Percentiles rank a stretch among this genome's conserved stretches.
These are phyloP conservation scores for Drosophila subquinaria DNA, from an alignment of 2,888 invertebrate genomes.

Conservation along the genomic window DNA sequence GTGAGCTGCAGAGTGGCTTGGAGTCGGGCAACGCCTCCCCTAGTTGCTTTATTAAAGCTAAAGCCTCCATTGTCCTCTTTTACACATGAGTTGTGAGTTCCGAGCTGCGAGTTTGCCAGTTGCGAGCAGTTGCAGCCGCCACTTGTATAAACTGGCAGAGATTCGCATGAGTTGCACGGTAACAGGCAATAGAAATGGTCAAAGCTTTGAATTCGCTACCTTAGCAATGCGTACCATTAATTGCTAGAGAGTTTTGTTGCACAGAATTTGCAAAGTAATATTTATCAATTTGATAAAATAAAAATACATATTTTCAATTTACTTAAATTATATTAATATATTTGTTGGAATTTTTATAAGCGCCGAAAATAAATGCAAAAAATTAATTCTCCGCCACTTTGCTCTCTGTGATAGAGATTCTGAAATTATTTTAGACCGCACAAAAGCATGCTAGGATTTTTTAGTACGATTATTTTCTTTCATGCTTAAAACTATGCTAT, in stretches of 20 bases:
- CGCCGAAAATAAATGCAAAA: no score
- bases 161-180: slow-evolving; percentile 54
- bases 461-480: background rate
- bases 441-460: slow-evolving; percentile 10
- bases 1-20: slow-evolving; percentile 11
- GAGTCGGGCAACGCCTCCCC: slow-evolving; percentile 31
- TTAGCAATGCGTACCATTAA: background rate
- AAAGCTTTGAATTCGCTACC: slow-evolving; percentile 48
- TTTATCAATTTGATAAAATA: no score
- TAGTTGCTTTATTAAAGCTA: slow-evolving; percentile 80
- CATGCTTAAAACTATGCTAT: background rate
- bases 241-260: background rate
- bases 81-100: slow-evolving; percentile 64
- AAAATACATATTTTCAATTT: no score
- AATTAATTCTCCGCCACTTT: background rate
- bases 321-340: no score
- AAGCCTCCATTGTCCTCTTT: slow-evolving; percentile 75
- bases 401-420: background rate
- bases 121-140: slow-evolving; percentile 26
- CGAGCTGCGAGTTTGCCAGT: slow-evolving; percentile 22
- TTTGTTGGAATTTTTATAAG: background rate
- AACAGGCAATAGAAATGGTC: slow-evolving; percentile 58
- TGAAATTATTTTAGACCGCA: background rate
- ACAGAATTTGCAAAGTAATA: background rate
- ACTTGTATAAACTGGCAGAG: slow-evolving; percentile 61